Evolutionary conservation across 2,113 vertebrate species (phyloP), one percentile per base, ranked within the genome.

Genomic region (Macquaria ambigua): DNA sequence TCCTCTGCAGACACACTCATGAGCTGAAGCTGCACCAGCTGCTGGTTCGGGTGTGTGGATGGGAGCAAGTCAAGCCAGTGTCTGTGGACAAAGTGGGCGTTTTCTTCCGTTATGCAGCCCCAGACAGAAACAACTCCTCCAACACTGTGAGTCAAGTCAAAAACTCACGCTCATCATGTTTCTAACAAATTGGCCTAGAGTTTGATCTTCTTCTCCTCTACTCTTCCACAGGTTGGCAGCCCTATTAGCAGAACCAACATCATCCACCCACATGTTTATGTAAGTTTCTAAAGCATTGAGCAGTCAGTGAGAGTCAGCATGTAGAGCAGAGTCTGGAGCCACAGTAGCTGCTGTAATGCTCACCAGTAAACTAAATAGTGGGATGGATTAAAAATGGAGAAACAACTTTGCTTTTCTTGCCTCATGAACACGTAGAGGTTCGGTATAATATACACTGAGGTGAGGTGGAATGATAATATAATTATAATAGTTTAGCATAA

Each of bases 1-100:
- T 82, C 59, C 58, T 69, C 34, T 81, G 21, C 79, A 99, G 98
- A 93, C 97, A 99, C 87, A 99, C 98, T 3, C 98, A 99, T 34
- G 97, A 99, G 84, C 94, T 99, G 20, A 97, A 98, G 87, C 97
- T 99, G 23, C 98, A 99, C 89, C 98, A 99, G 82, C 74, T 99
- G 83, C 96, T 99, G 92, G 97, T 99, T 31, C 95, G 97, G 71
- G 98, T 99, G 0, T 97, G 95, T n/a, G 98, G 98, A 77, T 99
- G 98, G 98, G 98, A 99, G 85, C 98, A 97, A 87, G 97, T 99
- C 41, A 99, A 98, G 81, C 98, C 98, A 0, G 98, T 99, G 53
- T 99, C 98, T 2, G 98, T 99, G 48, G 98, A 99, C 94, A 99
- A 99, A 95, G 98, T 99, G 0, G 98, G 98, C 2, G 97, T 97